Percentiles rank a stretch among this genome's conserved stretches.
Evolutionary conservation across 1,140 invertebrate species (phyloP).

Genomic region (Diorhabda sublineata): DNA sequence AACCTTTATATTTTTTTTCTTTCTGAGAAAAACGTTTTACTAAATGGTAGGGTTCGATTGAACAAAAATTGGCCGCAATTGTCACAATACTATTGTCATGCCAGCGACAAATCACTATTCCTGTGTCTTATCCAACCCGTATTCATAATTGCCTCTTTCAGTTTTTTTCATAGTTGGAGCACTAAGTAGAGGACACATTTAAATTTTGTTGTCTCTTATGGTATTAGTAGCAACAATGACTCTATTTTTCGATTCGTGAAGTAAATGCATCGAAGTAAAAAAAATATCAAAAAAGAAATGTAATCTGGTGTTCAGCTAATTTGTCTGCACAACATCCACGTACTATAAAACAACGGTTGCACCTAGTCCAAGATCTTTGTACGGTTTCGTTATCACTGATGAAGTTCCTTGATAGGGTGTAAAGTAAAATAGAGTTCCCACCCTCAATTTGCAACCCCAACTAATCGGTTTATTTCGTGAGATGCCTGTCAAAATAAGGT

Average conservation of each 20-base stretch:
- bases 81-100: slow-evolving; percentile 32
- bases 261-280: slow-evolving; percentile 25
- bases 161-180: slow-evolving; percentile 11
- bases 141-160: slow-evolving; percentile 7
- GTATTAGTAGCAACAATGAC: slow-evolving; percentile 23
- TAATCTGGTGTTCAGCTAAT: not conserved
- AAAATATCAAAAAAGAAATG: slow-evolving; percentile 30
- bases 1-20: slow-evolving; percentile 28
- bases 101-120: slow-evolving; percentile 27
- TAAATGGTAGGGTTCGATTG: slow-evolving; percentile 20
- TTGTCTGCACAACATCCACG: slow-evolving; percentile 7
- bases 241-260: slow-evolving; percentile 23
- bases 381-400: not conserved
- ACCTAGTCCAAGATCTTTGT: slow-evolving; percentile 18
- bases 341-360: slow-evolving; percentile 8
- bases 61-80: slow-evolving; percentile 18
- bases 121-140: slow-evolving; percentile 5
- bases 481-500: slow-evolving; percentile 30
- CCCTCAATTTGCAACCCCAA: slow-evolving; percentile 31
- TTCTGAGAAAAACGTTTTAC: slow-evolving; percentile 30
- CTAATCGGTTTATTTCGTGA: slow-evolving; percentile 27
- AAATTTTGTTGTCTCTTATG: slow-evolving; percentile 23
- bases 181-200: slow-evolving; percentile 15
- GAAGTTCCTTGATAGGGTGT: slow-evolving; percentile 25
- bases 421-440: slow-evolving; percentile 20